Evolutionary conservation across 2,797 vertebrate genomes (phyloP).

Genomic region (Astyanax mexicanus): DNA sequence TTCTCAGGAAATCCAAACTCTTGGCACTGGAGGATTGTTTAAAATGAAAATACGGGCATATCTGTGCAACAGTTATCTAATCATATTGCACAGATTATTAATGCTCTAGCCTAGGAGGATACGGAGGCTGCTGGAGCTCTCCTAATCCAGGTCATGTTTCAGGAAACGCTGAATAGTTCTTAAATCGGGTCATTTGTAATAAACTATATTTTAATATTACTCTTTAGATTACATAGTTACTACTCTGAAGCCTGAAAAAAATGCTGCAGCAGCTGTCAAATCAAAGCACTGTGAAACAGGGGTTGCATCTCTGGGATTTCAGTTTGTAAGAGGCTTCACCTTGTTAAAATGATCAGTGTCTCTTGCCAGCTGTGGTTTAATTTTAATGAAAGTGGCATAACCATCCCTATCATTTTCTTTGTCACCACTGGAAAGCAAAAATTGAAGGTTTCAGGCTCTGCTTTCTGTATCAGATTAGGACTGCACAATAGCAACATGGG

Average conservation of each 20-base stretch:
- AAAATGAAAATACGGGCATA: not conserved
- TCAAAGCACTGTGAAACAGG: not conserved
- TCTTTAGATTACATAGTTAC: not conserved
- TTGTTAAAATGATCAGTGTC: not conserved
- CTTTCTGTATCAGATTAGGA: not conserved
- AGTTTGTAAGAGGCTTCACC: not conserved
- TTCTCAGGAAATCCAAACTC: not conserved
- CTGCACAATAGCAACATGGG: not conserved
- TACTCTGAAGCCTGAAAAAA: not conserved
- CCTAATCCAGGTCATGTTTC: no score
- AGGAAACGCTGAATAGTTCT: not conserved
- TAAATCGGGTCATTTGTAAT: not conserved
- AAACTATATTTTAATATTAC: not conserved
- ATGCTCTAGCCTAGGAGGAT: no score
- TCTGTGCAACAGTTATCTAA: not conserved
- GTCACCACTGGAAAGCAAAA: no score
- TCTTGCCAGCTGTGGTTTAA: not conserved
- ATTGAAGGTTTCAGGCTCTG: no score
- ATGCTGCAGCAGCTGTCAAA: not conserved
- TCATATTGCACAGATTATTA: not conserved
- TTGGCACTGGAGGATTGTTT: not conserved
- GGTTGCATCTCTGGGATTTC: not conserved
- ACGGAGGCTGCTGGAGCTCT: not conserved
- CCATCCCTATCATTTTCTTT: not conserved
- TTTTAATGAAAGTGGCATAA: not conserved